Percentiles rank a stretch among this genome's conserved stretches.
Evolutionary conservation across 2,797 vertebrate genomes (phyloP).

Genomic region (Catamblyrhynchus diadema): DNA sequence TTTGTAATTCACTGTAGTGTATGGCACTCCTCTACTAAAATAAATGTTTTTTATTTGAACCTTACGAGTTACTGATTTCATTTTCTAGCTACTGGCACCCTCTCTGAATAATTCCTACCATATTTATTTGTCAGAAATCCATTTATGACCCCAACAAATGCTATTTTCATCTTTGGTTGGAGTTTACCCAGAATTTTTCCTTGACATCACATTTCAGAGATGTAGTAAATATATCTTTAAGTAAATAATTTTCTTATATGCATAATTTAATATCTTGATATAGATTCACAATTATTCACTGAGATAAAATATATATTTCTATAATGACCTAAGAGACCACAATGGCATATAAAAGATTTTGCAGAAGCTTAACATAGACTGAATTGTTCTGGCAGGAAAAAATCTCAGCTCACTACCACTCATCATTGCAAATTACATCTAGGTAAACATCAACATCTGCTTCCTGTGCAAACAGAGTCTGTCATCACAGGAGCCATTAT

Average conservation of each 20-base stretch:
- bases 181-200: neutral
- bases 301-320: neutral
- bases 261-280: neutral
- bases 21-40: neutral
- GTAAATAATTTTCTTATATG: neutral
- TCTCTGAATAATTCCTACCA: neutral
- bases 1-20: neutral
- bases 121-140: neutral
- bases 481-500: constrained; percentile 26
- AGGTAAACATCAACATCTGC: constrained; percentile 65
- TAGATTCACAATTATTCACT: neutral
- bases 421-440: constrained; percentile 39
- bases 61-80: neutral
- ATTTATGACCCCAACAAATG: neutral
- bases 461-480: constrained; percentile 26
- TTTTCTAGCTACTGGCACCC: neutral
- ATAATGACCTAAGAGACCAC: neutral
- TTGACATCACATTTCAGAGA: neutral
- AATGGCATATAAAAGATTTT: neutral
- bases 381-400: neutral
- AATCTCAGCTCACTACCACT: neutral
- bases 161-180: neutral
- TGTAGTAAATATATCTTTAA: neutral
- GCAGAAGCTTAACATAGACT: neutral
- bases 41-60: neutral